Evolutionary conservation across 1,140 invertebrate genomes (phyloP).

Genomic region (Chionoecetes opilio): DNA sequence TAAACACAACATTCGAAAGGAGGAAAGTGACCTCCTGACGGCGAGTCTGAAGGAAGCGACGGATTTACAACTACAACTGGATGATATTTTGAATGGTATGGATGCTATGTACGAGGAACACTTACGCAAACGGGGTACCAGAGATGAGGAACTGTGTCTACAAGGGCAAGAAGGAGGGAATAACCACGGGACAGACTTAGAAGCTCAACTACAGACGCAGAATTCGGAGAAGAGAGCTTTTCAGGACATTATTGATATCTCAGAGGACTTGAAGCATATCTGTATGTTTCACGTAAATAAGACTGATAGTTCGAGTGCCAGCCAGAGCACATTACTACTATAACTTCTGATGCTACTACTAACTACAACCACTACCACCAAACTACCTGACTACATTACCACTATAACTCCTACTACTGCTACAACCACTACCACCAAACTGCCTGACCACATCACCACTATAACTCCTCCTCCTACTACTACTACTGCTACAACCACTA

Average conservation of each 20-base stretch:
- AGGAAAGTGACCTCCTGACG: background rate
- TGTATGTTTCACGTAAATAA: slow-evolving; percentile 69
- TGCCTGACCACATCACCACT: too few species aligned
- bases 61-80: slow-evolving; percentile 46
- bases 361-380: background rate
- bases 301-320: background rate
- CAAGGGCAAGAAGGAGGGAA: background rate
- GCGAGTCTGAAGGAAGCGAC: background rate
- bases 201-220: background rate
- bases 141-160: background rate
- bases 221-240: background rate
- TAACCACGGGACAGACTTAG: too few species aligned
- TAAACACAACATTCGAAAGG: background rate
- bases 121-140: background rate
- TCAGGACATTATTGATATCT: slow-evolving; percentile 67
- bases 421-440: background rate
- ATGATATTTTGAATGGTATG: slow-evolving; percentile 44
- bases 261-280: slow-evolving; percentile 70
- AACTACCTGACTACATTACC: background rate
- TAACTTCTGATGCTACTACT: background rate
- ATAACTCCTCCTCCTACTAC: too few species aligned
- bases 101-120: slow-evolving; percentile 69
- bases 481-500: too few species aligned
- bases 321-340: background rate
- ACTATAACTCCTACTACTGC: background rate